Conservation (phyloP, 2,888 invertebrate genomes). For the Gnatocerus cornutus region DNA sequence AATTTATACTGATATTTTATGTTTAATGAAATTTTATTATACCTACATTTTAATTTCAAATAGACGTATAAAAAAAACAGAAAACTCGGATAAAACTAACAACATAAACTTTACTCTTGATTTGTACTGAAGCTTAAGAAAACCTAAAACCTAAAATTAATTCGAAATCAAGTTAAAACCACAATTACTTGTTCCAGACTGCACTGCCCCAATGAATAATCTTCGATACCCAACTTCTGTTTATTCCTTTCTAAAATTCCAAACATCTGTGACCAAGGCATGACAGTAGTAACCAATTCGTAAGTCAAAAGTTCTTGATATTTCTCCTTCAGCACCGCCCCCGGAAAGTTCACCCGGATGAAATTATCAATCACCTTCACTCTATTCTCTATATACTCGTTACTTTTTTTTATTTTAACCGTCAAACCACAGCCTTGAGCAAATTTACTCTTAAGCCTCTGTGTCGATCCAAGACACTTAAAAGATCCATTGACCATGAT, state of each 20-base stretch:
- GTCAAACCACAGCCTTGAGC: constrained; percentile 71
- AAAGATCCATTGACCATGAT: constrained; percentile 87
- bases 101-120: not conserved
- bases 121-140: constrained; percentile 35
- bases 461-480: constrained; percentile 83
- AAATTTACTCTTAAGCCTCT: constrained; percentile 84
- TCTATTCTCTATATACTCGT: constrained; percentile 36
- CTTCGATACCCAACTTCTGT: constrained; percentile 74
- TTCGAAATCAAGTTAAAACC: constrained; percentile 59
- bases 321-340: constrained; percentile 73
- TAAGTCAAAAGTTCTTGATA: constrained; percentile 80
- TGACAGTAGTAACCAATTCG: constrained; percentile 73
- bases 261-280: constrained; percentile 82
- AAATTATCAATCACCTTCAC: constrained; percentile 50
- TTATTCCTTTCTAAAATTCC: constrained; percentile 76
- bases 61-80: no score
- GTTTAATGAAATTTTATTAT: no score
- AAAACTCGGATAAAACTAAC: no score
- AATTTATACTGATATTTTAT: no score
- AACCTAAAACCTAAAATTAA: not conserved
- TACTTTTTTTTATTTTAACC: constrained; percentile 64
- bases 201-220: constrained; percentile 41
- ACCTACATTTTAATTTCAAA: no score
- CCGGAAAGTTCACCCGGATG: constrained; percentile 49
- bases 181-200: constrained; percentile 55